phyloP scores from a whole-genome alignment of 2,888 invertebrate genomes.

The Sarcophaga caerulescens region DNA sequence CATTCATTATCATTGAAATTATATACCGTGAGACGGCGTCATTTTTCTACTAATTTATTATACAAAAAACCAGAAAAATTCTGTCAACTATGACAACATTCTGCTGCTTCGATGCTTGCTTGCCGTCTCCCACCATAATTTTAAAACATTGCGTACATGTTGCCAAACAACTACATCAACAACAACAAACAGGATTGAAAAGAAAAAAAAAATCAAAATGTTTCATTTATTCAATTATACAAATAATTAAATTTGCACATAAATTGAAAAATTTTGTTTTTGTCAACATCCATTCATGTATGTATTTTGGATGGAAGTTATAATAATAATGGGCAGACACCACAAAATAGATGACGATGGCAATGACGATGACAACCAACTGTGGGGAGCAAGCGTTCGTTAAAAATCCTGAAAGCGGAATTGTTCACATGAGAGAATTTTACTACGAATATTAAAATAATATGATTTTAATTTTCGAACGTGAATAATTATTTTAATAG shows the following conservation, averaged over 20 bases:
- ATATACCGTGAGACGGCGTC: conserved; percentile 13
- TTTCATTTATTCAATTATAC: conserved; percentile 38
- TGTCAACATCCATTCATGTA: not conserved
- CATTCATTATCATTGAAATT: conserved; percentile 28
- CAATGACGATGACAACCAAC: not conserved
- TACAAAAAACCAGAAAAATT: not conserved
- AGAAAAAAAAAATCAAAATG: not conserved
- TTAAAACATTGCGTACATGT: not conserved
- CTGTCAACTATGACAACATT: not conserved
- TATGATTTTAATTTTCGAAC: no score
- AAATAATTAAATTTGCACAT: conserved; percentile 43
- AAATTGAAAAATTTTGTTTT: conserved; percentile 46
- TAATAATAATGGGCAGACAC: not conserved
- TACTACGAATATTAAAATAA: no score
- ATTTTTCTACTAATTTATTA: conserved; percentile 9
- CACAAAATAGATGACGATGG: not conserved
- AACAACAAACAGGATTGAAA: not conserved
- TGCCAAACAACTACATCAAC: not conserved
- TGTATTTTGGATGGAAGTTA: not conserved
- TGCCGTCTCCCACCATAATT: not conserved
- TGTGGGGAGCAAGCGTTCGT: not conserved
- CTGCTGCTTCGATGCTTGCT: not conserved
- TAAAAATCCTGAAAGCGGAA: not conserved
- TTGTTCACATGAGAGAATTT: no score
- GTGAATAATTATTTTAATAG: no score